These are phyloP conservation scores for Girardinichthys multiradiatus DNA, from an alignment of 2,113 vertebrate genomes.

Conservation along the genomic window DNA sequence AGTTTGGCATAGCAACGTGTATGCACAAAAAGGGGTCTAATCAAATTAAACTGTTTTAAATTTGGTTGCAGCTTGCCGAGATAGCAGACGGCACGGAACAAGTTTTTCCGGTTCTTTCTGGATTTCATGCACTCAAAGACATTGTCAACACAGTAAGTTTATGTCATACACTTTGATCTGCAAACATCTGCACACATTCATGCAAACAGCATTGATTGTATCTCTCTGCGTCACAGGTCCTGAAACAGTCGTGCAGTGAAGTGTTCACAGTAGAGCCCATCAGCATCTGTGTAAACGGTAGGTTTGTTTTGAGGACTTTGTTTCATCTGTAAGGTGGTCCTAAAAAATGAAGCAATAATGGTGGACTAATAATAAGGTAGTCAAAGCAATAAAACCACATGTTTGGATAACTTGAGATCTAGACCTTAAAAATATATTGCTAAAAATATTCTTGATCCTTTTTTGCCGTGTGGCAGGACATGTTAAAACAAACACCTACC, in stretches of 20 bases:
- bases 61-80: constrained; percentile 83
- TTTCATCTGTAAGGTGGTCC: background rate
- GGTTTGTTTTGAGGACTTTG: constrained; percentile 44
- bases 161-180: background rate
- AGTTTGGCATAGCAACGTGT: too few species aligned
- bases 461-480: too few species aligned
- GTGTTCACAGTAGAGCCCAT: constrained; percentile 89
- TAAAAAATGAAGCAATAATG: too few species aligned
- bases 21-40: too few species aligned
- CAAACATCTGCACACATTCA: background rate
- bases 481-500: too few species aligned
- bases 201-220: background rate
- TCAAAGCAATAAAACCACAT: too few species aligned
- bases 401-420: too few species aligned
- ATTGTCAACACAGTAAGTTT: constrained; percentile 91
- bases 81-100: constrained; percentile 91
- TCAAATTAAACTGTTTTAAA: background rate
- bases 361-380: too few species aligned
- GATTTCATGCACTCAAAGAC: constrained; percentile 92
- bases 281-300: constrained; percentile 94
- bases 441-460: too few species aligned
- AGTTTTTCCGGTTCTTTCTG: constrained; percentile 93
- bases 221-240: constrained; percentile 79
- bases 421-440: too few species aligned
- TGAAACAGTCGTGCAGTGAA: constrained; percentile 90